Conservation (phyloP, 2,797 vertebrate genomes). For the Tragelaphus oryx region DNA sequence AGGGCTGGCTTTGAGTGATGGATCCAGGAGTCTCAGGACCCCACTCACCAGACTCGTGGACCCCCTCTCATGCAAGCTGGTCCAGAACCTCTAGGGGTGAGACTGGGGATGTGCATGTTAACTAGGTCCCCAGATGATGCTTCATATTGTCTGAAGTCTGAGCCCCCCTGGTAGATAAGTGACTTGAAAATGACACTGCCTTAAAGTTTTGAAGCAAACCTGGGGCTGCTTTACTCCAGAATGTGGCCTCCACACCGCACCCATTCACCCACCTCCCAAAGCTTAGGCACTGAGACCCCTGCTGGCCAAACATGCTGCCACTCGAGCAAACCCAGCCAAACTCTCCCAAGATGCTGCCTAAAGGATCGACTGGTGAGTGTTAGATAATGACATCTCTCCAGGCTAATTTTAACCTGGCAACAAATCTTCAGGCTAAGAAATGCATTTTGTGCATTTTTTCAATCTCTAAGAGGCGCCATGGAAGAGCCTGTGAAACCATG, state of each 20-base stretch:
- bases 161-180: not conserved
- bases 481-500: not conserved
- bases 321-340: not conserved
- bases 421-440: not conserved
- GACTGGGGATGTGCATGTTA: no score
- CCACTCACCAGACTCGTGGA: no score
- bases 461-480: not conserved
- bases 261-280: not conserved
- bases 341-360: not conserved
- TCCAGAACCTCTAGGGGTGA: not conserved
- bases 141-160: not conserved
- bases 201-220: not conserved
- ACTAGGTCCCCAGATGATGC: not conserved
- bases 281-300: not conserved
- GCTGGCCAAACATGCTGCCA: fast-evolving
- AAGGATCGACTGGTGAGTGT: not conserved
- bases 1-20: not conserved
- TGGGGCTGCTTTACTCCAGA: not conserved
- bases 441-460: not conserved
- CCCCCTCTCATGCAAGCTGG: not conserved
- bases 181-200: not conserved
- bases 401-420: not conserved
- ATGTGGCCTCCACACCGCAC: fast-evolving
- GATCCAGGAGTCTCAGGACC: not conserved
- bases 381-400: not conserved